Base-by-base conservation (phyloP, 2,113 vertebrate genomes). In the Thinocorus orbignyianus region DNA sequence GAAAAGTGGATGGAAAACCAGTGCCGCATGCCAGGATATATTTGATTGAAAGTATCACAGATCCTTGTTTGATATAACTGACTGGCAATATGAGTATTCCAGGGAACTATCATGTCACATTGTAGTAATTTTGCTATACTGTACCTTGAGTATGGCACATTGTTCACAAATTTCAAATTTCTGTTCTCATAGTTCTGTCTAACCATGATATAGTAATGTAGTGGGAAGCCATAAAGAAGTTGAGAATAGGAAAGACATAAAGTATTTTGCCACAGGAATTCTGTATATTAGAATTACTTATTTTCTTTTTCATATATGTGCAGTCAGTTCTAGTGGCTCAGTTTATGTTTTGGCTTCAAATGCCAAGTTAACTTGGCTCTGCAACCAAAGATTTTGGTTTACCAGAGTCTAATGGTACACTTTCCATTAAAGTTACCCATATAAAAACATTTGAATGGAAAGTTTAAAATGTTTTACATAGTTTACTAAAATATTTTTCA, bases 341-440 rank as follows among this genome's bases (percentile, higher is more conserved):
- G 54, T 86, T 92, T 77, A 57, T 81, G 31, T 95, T 95, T 95
- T 94, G 84, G 46, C 42, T 91, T 81, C 57, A 90, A 81, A 83
- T 26, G 72, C 54, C 81, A 93, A 93, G 92, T 91, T 93, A 87
- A 8, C 46, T 96, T 97, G 97, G 93, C 93, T 77, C 72, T 81
- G 15, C 19, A 90, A 80, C 26, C 58, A 92, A 92, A 85, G 54
- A 81, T 84, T 93, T 90, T 92, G 76, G 81, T 95, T 94, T 95
- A 91, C 81, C 84, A 90, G 54, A 93, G 82, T 44, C 55, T 97
- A 95, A 96, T 84, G 60, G 81, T 74, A 96, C 79, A 16, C 60
- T 95, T 94, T 88, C 65, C 58, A 80, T 92, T 93, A 90, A 93
- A 95, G 35, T 81, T 91, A 65, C 10, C 65, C 84, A 71, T 91